Base-by-base conservation (phyloP, 2,888 invertebrate species). In the Rhingia campestris region DNA sequence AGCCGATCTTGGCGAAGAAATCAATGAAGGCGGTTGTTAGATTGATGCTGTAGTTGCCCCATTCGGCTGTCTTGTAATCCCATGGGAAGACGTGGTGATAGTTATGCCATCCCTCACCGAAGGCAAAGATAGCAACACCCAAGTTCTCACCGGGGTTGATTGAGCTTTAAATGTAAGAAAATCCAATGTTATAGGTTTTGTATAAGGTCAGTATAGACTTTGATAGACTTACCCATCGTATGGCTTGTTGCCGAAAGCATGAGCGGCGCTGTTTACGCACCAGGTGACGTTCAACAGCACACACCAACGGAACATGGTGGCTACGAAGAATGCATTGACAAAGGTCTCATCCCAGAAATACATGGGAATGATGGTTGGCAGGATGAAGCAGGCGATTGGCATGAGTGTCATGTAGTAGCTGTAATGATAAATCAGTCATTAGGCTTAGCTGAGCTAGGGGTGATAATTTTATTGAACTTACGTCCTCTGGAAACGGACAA, bases 221-320 rank as follows among this genome's bases (percentile, higher is more conserved):
- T 6, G 35, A 30, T 22, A 2, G 54, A 91, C 92, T 92, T 90
- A 94, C 92, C 92, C 94, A 91, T 97, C 95, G 89, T 95, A 96
- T 10, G 96, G 95, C 87, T 94, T 95, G 88, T 93, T 93, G 59
- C 96, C 96, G 92, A 94, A 96, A 88, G 95, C 94, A 92, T 97
- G 97, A 0, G 97, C 97, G 1, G 96, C 96, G 84, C 96, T 96
- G 92, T 98, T 98, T 39, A 97, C 97, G 74, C 96, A 93, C 97
- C 97, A 98, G 0, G 97, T 97, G 79, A 95, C 95, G 91, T 98
- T 96, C 70, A 98, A 93, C 41, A 95, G 94, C 89, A 95, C 93
- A 37, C 95, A 93, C 92, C 97, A 97, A 61, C 97, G 94, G 90
- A 97, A 93, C 89, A 95, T 93, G 30, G 95, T 94, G 59, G 93